These are phyloP conservation scores for Chondrosia reniformis DNA, from an alignment of 37 sponge, comb jelly and placozoan species.

Conservation along the genomic window DNA sequence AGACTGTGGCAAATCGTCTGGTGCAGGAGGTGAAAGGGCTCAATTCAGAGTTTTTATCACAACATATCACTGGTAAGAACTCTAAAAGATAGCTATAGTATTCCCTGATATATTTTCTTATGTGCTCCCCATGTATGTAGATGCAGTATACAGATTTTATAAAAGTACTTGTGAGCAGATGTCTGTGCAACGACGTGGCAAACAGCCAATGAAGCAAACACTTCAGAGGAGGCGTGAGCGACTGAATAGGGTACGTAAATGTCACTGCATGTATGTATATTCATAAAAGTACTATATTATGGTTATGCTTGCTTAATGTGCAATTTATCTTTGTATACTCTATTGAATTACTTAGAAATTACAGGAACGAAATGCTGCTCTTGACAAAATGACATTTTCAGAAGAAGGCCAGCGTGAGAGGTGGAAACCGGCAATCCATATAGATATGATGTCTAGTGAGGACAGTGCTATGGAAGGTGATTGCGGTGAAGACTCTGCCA, in stretches of 20 bases:
- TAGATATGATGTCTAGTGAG: background rate
- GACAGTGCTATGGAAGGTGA: background rate
- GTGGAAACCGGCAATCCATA: background rate
- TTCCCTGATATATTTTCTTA: background rate
- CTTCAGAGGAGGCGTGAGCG: conserved; percentile 4
- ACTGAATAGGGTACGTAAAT: background rate
- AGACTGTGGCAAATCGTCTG: background rate
- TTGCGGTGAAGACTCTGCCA: background rate
- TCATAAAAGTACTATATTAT: too few species aligned
- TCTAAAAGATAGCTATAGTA: background rate
- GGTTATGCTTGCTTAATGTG: too few species aligned
- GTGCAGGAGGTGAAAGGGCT: conserved; percentile 3
- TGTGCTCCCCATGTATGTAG: background rate
- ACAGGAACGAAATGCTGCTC: background rate
- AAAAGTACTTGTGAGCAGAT: background rate
- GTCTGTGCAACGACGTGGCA: background rate
- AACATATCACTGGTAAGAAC: background rate
- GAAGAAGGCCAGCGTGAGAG: background rate
- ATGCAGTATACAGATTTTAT: background rate
- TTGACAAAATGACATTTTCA: background rate
- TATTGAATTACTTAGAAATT: too few species aligned
- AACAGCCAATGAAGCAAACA: background rate
- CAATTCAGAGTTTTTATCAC: background rate
- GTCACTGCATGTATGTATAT: too few species aligned
- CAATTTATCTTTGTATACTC: too few species aligned